Percentiles rank a stretch among this genome's conserved stretches.
Evolutionary conservation across 2,113 vertebrate genomes (phyloP).

Genomic region (Cromileptes altivelis): DNA sequence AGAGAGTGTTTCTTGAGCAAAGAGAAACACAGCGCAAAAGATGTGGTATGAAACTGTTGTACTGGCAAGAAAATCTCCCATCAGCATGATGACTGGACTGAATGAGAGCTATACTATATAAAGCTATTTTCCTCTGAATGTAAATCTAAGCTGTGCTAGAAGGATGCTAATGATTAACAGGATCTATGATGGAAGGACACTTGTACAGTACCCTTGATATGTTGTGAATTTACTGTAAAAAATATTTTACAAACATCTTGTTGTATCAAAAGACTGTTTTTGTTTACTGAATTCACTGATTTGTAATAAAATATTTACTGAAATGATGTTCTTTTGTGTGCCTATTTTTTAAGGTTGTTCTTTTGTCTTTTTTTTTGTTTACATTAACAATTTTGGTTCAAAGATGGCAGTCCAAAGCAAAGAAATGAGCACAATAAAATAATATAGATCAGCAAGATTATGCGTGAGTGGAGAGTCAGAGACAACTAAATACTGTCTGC

Average conservation of each 20-base stretch:
- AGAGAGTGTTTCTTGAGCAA: slow-evolving; percentile 16
- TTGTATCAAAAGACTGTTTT: background rate
- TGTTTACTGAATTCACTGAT: slow-evolving; percentile 36
- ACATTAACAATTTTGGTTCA: background rate
- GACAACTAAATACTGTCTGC: too few relatives aligned
- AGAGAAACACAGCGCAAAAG: background rate
- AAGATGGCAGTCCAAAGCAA: background rate
- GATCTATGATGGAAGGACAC: background rate
- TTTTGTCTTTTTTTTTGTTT: background rate
- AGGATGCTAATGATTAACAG: background rate
- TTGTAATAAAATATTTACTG: slow-evolving; percentile 64
- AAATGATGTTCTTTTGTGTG: background rate
- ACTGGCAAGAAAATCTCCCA: slow-evolving; percentile 3
- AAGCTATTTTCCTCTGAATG: slow-evolving; percentile 13
- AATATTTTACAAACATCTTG: background rate
- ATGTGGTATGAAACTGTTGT: background rate
- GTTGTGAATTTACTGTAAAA: slow-evolving; percentile 46
- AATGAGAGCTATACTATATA: slow-evolving; percentile 8
- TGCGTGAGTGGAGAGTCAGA: too few relatives aligned
- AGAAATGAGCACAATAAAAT: background rate
- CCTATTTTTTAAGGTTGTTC: background rate
- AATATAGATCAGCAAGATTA: background rate
- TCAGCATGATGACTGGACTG: slow-evolving; percentile 14
- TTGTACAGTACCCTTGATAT: slow-evolving; percentile 26
- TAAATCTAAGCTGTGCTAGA: slow-evolving; percentile 10